Conservation (phyloP, 2,113 vertebrate species). For the Tragelaphus scriptus region DNA sequence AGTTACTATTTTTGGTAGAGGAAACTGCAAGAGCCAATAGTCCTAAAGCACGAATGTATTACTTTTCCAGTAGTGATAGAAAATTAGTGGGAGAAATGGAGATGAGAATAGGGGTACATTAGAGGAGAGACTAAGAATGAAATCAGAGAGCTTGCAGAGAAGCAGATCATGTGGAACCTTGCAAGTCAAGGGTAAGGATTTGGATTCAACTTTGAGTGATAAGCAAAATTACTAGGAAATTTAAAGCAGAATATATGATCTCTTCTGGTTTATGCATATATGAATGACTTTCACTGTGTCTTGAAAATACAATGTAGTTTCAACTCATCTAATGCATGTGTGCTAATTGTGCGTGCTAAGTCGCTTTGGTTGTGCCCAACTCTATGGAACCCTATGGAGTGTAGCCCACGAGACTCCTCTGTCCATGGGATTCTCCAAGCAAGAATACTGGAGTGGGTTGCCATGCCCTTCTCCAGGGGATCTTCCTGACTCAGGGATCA, state of each 20-base stretch:
- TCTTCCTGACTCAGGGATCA: background rate
- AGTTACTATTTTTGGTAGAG: background rate
- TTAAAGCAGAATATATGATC: background rate
- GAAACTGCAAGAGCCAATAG: background rate
- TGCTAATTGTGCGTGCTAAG: background rate
- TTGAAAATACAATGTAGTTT: background rate
- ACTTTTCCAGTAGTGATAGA: background rate
- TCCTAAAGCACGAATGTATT: background rate
- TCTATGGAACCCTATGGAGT: background rate
- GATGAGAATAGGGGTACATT: background rate
- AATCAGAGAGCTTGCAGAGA: background rate
- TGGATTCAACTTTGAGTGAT: background rate
- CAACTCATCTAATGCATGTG: background rate
- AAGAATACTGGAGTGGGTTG: background rate
- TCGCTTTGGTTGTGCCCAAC: rapidly evolving
- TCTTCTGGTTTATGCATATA: background rate
- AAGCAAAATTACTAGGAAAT: background rate
- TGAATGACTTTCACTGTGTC: background rate
- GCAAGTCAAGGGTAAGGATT: background rate
- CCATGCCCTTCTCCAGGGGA: background rate
- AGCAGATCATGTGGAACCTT: background rate
- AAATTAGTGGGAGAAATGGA: background rate
- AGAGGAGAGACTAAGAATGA: background rate
- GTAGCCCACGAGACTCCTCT: background rate
- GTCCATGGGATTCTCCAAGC: background rate